Conservation (phyloP, 2,113 vertebrate species). For the Theristicus caerulescens region DNA sequence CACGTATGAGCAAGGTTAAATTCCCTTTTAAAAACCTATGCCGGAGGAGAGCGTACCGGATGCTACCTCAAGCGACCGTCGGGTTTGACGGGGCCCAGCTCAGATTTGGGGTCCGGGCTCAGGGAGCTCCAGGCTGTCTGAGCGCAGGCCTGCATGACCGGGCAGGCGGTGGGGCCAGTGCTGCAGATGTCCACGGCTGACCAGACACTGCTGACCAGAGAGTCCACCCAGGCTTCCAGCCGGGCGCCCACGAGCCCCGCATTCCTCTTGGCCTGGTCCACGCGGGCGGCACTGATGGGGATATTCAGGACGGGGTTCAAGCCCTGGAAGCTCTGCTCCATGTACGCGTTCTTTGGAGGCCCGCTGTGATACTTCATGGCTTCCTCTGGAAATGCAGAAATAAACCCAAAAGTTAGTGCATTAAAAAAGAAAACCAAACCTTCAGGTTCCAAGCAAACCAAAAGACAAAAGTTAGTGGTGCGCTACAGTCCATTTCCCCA, state of each 20-base stretch:
- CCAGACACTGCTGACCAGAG: constrained; percentile 85
- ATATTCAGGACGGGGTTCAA: constrained; percentile 93
- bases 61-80: constrained; percentile 97
- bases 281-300: constrained; percentile 80
- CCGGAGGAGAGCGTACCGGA: neutral
- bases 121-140: constrained; percentile 95
- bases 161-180: constrained; percentile 82
- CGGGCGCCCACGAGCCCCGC: constrained; percentile 78
- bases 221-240: constrained; percentile 91
- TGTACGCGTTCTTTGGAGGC: constrained; percentile 91
- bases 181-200: constrained; percentile 88
- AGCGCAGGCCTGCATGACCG: constrained; percentile 88
- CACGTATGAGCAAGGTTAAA: constrained; percentile 26
- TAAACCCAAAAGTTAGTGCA: neutral
- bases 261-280: constrained; percentile 87
- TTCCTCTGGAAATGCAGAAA: constrained; percentile 82
- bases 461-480: neutral
- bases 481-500: rapidly evolving
- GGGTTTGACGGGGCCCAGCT: constrained; percentile 82
- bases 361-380: constrained; percentile 86
- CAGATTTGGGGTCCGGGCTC: constrained; percentile 95
- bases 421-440: neutral
- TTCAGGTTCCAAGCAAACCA: neutral
- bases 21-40: constrained; percentile 53
- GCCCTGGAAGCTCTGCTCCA: constrained; percentile 98